Evolutionary conservation across 2,888 invertebrate species (phyloP).

Genomic region (Nemotelus pantherinus): DNA sequence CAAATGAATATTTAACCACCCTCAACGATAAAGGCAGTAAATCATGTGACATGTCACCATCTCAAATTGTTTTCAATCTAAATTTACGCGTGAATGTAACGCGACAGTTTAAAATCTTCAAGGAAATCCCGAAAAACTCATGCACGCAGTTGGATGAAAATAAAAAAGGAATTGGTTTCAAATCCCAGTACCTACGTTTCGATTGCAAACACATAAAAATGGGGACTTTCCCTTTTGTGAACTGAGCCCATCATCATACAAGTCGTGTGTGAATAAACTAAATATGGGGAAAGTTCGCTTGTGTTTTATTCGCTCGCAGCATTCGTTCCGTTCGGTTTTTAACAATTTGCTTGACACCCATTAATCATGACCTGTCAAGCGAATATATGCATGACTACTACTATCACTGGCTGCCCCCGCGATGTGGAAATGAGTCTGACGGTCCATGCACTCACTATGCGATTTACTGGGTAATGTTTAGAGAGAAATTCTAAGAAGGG

Average conservation of each 20-base stretch:
- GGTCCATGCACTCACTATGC: not conserved
- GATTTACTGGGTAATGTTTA: conserved; percentile 9
- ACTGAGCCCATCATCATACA: not conserved
- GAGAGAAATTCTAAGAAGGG: conserved; percentile 37
- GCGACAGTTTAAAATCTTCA: conserved; percentile 9
- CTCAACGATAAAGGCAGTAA: conserved; percentile 1
- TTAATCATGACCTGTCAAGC: conserved; percentile 66
- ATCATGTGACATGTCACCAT: conserved; percentile 17
- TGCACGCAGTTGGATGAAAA: not conserved
- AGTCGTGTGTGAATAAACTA: conserved; percentile 4
- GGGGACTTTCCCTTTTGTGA: conserved; percentile 6
- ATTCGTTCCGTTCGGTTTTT: conserved; percentile 48
- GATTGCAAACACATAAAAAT: conserved; percentile 31
- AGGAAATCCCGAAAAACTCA: not conserved
- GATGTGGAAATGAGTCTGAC: conserved; percentile 28
- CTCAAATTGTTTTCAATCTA: conserved; percentile 14
- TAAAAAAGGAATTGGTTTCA: conserved; percentile 27
- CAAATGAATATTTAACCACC: conserved; percentile 11
- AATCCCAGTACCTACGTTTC: conserved; percentile 31
- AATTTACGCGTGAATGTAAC: conserved; percentile 21
- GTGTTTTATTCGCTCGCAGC: conserved; percentile 47
- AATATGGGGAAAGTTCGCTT: conserved; percentile 24
- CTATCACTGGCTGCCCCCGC: conserved; percentile 45
- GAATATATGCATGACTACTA: conserved; percentile 53
- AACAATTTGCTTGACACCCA: conserved; percentile 64